Conservation (phyloP, 1,140 invertebrate genomes). For the Bicyclus anynana region DNA sequence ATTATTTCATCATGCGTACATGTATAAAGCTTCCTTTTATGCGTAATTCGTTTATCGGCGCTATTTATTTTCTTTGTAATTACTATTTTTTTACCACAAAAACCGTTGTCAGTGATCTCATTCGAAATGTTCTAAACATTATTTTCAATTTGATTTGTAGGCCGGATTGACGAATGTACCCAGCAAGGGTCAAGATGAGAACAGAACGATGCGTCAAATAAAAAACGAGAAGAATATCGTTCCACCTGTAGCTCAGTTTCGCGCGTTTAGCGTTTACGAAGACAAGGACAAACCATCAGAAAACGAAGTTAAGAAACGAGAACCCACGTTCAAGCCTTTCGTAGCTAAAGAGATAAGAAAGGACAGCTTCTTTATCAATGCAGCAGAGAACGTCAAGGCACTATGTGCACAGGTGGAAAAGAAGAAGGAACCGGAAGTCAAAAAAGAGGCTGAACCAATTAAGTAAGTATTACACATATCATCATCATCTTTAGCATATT, state of each 20-base stretch:
- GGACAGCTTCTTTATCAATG: constrained; percentile 59
- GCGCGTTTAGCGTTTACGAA: constrained; percentile 85
- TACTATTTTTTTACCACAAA: neutral
- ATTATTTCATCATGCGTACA: neutral
- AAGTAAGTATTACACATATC: constrained; percentile 39
- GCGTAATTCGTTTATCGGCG: no score
- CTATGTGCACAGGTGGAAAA: constrained; percentile 58
- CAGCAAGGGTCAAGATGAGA: constrained; percentile 70
- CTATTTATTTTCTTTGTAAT: neutral
- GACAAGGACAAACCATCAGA: constrained; percentile 81
- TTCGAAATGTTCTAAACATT: neutral
- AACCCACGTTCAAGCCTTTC: constrained; percentile 66
- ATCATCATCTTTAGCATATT: no score
- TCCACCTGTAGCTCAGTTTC: constrained; percentile 82
- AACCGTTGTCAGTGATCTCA: neutral
- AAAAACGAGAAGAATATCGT: constrained; percentile 72
- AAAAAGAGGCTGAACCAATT: constrained; percentile 38
- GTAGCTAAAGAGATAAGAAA: constrained; percentile 57
- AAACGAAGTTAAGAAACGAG: constrained; percentile 72
- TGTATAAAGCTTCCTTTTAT: neutral
- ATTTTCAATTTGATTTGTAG: constrained; percentile 30
- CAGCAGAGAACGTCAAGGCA: constrained; percentile 56
- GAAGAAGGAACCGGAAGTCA: constrained; percentile 50
- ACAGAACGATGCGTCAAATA: constrained; percentile 60
- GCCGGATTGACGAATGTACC: constrained; percentile 63